Percentiles rank a stretch among this genome's conserved stretches.
Evolutionary conservation across 2,888 invertebrate species (phyloP).

Genomic region (Altica lythri): DNA sequence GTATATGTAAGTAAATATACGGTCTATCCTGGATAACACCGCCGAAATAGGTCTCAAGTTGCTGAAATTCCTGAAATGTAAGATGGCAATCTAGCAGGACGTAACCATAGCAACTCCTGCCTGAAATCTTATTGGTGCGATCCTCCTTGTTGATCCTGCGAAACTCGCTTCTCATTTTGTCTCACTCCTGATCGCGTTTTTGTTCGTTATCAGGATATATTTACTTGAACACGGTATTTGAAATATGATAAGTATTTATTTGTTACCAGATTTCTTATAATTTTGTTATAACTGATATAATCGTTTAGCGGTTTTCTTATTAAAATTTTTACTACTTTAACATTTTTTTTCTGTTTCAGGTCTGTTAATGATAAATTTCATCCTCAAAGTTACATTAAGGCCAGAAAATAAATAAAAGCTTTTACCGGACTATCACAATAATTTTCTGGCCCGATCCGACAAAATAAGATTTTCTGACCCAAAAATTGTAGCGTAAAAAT

Average conservation of each 20-base stretch:
- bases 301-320: background rate
- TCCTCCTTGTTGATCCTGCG: slow-evolving; percentile 36
- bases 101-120: slow-evolving; percentile 53
- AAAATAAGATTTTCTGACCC: too few relatives aligned
- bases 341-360: too few relatives aligned
- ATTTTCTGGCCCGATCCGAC: too few relatives aligned
- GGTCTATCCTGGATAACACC: too few relatives aligned
- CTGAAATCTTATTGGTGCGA: slow-evolving; percentile 49
- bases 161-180: slow-evolving; percentile 28
- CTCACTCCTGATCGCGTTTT: slow-evolving; percentile 22
- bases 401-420: too few relatives aligned
- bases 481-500: too few relatives aligned
- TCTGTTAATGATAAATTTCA: too few relatives aligned
- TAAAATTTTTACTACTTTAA: too few relatives aligned
- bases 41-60: too few relatives aligned
- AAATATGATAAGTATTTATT: background rate
- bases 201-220: background rate
- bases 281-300: background rate
- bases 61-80: slow-evolving; percentile 42
- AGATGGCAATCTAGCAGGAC: slow-evolving; percentile 47
- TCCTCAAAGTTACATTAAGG: too few relatives aligned
- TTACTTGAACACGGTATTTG: background rate
- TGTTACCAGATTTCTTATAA: background rate
- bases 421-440: too few relatives aligned
- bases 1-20: too few relatives aligned